Evolutionary conservation across 2,797 vertebrate genomes (phyloP).

Genomic region (Danio kyathit): DNA sequence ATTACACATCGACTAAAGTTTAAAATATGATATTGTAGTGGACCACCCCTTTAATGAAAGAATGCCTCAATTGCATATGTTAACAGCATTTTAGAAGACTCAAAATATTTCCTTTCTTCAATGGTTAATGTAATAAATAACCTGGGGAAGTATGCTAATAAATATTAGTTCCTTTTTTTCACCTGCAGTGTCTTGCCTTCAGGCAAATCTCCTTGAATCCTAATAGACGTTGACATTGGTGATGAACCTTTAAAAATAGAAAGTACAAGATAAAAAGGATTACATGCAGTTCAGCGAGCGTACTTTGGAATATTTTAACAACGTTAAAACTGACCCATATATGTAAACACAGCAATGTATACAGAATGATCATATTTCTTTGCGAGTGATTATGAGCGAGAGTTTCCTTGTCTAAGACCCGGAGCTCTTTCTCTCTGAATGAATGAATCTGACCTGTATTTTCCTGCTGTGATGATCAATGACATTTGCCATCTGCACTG

Average conservation of each 20-base stretch:
- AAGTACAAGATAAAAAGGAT: background rate
- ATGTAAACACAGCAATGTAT: background rate
- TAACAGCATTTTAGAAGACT: no score
- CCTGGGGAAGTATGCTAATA: no score
- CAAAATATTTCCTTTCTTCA: no score
- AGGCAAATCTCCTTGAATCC: background rate
- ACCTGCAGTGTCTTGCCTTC: no score
- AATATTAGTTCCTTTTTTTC: no score
- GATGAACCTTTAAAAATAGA: conserved; percentile 6
- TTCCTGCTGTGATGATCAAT: conserved; percentile 37
- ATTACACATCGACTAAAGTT: no score
- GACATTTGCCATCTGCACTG: background rate
- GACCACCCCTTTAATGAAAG: no score
- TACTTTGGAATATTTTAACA: background rate
- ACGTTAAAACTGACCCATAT: conserved; percentile 16
- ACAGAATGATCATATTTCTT: conserved; percentile 18
- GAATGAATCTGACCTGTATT: conserved; percentile 44
- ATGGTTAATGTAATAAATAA: no score
- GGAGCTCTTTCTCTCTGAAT: conserved; percentile 18
- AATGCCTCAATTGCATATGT: no score
- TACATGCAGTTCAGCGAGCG: conserved; percentile 4
- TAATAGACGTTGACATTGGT: background rate
- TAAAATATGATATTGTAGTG: no score
- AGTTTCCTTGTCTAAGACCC: conserved; percentile 6
- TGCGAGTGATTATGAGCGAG: background rate